Percentiles rank a stretch among this genome's conserved stretches.
phyloP scores from a whole-genome alignment of 2,797 vertebrate genomes.

The Malurus splendens region DNA sequence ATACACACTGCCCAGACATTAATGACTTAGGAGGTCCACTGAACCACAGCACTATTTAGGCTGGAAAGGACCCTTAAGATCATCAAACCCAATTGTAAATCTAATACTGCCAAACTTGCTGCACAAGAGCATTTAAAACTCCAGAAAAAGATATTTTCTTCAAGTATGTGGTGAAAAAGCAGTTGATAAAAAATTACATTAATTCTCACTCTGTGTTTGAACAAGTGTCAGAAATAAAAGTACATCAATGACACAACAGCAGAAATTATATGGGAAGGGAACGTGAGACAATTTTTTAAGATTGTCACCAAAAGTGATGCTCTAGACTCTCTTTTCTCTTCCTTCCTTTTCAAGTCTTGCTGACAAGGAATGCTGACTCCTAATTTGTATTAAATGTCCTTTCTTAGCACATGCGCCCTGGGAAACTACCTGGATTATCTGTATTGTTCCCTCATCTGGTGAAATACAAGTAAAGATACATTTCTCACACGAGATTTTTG shows the following conservation, averaged over 20 bases:
- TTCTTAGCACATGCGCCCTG: not conserved
- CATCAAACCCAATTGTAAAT: not conserved
- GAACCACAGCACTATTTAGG: not conserved
- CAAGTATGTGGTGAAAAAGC: not conserved
- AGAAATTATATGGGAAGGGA: not conserved
- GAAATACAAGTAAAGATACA: not conserved
- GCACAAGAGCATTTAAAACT: not conserved
- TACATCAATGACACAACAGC: not conserved
- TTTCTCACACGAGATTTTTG: not conserved
- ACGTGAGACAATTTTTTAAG: not conserved
- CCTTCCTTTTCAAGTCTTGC: not conserved
- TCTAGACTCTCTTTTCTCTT: not conserved
- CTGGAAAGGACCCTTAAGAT: not conserved
- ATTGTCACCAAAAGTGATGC: not conserved
- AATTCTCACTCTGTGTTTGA: not conserved
- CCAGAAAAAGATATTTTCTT: not conserved
- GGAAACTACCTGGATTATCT: not conserved
- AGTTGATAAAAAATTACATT: not conserved
- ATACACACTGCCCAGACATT: fast-evolving
- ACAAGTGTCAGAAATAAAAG: not conserved
- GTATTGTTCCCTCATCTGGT: not conserved
- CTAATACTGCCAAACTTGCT: not conserved
- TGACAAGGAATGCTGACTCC: not conserved
- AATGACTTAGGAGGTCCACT: not conserved
- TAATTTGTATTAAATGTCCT: not conserved